Conservation (phyloP, 1,140 invertebrate genomes). For the Nylanderia fulva region DNA sequence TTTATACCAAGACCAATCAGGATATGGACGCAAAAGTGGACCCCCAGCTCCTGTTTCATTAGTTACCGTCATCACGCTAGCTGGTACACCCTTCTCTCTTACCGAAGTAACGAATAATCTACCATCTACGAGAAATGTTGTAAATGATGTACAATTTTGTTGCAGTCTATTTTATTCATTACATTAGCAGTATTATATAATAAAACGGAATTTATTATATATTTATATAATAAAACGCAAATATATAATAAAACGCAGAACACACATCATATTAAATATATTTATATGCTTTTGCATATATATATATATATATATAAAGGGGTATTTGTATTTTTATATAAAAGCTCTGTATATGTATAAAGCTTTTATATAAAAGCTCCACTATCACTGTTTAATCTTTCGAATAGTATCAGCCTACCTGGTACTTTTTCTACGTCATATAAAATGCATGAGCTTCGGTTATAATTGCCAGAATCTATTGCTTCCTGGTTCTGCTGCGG, state of each 20-base stretch:
- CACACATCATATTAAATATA: background rate
- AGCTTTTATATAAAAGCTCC: background rate
- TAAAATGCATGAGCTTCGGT: background rate
- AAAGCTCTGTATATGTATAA: too few relatives aligned
- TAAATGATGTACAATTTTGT: background rate
- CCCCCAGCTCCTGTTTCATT: background rate
- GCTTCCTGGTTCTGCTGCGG: background rate
- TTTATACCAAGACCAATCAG: slow-evolving; percentile 16
- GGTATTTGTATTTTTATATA: background rate
- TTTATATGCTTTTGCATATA: background rate
- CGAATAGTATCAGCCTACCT: background rate
- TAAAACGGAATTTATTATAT: background rate
- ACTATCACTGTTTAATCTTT: background rate
- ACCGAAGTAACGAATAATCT: background rate
- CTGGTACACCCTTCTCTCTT: background rate
- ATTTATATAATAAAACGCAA: background rate
- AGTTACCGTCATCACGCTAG: background rate
- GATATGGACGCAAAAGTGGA: slow-evolving; percentile 33
- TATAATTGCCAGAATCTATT: background rate
- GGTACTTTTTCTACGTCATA: background rate
- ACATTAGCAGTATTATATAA: background rate
- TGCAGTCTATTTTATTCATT: too few relatives aligned
- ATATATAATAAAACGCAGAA: background rate
- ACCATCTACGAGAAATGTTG: slow-evolving; percentile 5
- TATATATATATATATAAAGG: background rate